Evolutionary conservation across 2,888 invertebrate species (phyloP).

Genomic region (Thysanoteuthis rhombus): DNA sequence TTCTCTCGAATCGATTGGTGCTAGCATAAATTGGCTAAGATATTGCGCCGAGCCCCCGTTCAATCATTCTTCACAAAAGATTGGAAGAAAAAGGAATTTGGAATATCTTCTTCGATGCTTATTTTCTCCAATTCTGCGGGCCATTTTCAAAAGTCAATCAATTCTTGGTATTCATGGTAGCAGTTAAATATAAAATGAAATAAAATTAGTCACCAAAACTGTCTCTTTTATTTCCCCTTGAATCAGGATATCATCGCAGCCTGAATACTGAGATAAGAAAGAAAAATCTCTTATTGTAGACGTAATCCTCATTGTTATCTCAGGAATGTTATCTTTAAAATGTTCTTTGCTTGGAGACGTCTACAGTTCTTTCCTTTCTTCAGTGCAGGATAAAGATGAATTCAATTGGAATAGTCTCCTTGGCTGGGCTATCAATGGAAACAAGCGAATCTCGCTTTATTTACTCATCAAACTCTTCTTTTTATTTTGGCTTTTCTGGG

Average conservation of each 20-base stretch:
- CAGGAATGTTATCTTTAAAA: background rate
- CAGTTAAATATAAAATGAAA: background rate
- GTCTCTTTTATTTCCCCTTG: background rate
- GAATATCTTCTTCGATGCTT: background rate
- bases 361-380: background rate
- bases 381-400: background rate
- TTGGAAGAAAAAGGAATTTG: background rate
- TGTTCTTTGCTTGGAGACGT: background rate
- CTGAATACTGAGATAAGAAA: background rate
- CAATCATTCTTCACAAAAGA: background rate
- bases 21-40: background rate
- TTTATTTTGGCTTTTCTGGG: too few relatives aligned
- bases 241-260: background rate
- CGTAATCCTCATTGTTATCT: background rate
- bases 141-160: background rate
- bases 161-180: background rate
- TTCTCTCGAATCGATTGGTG: background rate
- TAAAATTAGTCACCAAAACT: background rate
- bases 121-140: background rate
- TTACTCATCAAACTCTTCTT: too few relatives aligned
- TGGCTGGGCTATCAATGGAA: too few relatives aligned
- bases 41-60: background rate
- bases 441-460: too few relatives aligned
- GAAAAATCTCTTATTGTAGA: background rate
- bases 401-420: too few relatives aligned